These are phyloP conservation scores for Anneissia japonica DNA, from an alignment of 35 echinoderm and acorn worm genomes.

Conservation along the genomic window DNA sequence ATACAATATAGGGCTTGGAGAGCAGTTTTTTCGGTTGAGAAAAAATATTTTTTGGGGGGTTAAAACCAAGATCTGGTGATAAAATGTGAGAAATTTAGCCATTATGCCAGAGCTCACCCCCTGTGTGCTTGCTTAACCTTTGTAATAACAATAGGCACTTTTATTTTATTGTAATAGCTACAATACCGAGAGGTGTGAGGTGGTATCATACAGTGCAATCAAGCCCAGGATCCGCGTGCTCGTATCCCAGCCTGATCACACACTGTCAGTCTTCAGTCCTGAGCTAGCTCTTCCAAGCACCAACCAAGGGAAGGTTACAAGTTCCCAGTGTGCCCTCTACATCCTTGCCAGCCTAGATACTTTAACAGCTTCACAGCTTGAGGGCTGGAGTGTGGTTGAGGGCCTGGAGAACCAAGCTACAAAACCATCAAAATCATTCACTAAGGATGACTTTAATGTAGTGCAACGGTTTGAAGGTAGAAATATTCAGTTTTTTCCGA, in stretches of 20 bases:
- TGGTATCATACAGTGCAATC: constrained; percentile 61
- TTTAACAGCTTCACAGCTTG: constrained; percentile 51
- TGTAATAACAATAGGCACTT: too few relatives aligned
- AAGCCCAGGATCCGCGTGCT: constrained; percentile 11
- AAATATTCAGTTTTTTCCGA: too few relatives aligned
- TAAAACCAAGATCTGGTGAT: too few relatives aligned
- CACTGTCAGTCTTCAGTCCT: constrained; percentile 56
- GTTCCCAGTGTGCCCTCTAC: constrained; percentile 79
- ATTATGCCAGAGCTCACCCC: too few relatives aligned
- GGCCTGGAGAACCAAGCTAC: constrained; percentile 31
- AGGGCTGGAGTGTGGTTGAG: constrained; percentile 60
- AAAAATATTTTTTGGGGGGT: too few relatives aligned
- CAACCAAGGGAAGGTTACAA: constrained; percentile 28
- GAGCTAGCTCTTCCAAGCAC: constrained; percentile 74
- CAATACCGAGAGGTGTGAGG: neutral
- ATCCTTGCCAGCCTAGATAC: constrained; percentile 79
- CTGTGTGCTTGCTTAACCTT: too few relatives aligned
- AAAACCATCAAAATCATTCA: constrained; percentile 45
- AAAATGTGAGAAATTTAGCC: too few relatives aligned
- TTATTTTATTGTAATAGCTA: neutral
- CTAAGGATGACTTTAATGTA: constrained; percentile 81
- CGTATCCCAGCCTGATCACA: constrained; percentile 23
- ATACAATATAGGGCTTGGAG: too few relatives aligned
- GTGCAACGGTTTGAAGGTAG: constrained; percentile 95
- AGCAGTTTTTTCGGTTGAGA: too few relatives aligned